Conservation (phyloP, 2,888 invertebrate genomes). For the Nephrotoma flavescens region DNA sequence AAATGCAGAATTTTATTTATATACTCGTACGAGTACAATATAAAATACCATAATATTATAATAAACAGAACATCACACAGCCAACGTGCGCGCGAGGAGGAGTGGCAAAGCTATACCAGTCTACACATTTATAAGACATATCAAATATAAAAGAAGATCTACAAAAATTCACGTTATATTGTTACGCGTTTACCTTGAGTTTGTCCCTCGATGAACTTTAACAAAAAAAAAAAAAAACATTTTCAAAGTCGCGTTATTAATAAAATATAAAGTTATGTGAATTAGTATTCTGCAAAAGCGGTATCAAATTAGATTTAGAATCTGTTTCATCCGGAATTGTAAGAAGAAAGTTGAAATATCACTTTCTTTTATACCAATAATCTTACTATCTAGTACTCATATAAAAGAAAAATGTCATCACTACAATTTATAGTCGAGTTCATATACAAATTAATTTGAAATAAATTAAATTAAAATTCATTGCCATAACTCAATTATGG, state of each 20-base stretch:
- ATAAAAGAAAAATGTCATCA: background rate
- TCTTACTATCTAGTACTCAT: background rate
- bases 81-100: background rate
- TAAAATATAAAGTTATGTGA: background rate
- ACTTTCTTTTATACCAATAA: background rate
- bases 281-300: background rate
- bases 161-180: conserved; percentile 3
- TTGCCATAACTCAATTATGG: background rate
- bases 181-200: conserved; percentile 6
- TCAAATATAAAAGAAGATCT: conserved; percentile 3
- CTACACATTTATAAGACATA: background rate
- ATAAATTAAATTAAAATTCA: background rate
- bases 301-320: background rate
- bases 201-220: conserved; percentile 3
- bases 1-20: background rate
- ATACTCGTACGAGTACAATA: background rate
- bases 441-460: background rate
- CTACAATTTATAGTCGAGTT: background rate
- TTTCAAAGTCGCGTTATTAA: background rate
- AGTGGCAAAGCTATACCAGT: background rate
- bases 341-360: background rate
- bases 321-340: background rate
- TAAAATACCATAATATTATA: background rate
- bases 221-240: background rate
- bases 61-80: background rate